A percentile compares a stretch with the other conserved stretches of the same genome.
phyloP scores from a whole-genome alignment of 2,888 invertebrate genomes.

The Corbicula japonica region DNA sequence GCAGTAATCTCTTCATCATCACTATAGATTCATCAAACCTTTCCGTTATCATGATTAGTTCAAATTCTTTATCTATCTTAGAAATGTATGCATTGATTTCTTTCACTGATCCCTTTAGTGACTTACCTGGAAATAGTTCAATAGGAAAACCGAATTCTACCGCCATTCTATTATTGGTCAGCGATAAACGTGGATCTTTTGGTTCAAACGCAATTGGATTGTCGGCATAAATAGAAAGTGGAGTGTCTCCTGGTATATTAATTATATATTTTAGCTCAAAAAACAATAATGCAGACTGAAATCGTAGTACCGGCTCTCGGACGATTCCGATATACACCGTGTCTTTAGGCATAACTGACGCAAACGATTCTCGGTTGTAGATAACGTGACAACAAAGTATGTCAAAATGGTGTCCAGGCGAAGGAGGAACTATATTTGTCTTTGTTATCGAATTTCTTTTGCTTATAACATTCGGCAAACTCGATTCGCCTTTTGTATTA shows the following conservation, averaged over 20 bases:
- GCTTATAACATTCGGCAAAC: constrained; percentile 51
- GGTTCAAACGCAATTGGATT: constrained; percentile 63
- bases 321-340: constrained; percentile 64
- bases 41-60: constrained; percentile 59
- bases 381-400: constrained; percentile 70
- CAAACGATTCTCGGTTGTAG: constrained; percentile 56
- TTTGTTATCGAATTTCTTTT: constrained; percentile 18
- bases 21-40: constrained; percentile 66
- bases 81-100: constrained; percentile 12
- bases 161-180: constrained; percentile 61
- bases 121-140: constrained; percentile 11
- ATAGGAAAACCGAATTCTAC: constrained; percentile 48
- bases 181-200: constrained; percentile 26
- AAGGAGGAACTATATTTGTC: constrained; percentile 49
- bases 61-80: constrained; percentile 47
- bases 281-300: constrained; percentile 59
- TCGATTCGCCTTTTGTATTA: constrained; percentile 13
- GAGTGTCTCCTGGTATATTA: constrained; percentile 30
- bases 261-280: constrained; percentile 44
- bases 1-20: constrained; percentile 48
- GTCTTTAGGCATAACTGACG: constrained; percentile 55
- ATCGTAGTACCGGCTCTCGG: constrained; percentile 65
- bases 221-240: constrained; percentile 50
- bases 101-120: constrained; percentile 20
- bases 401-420: constrained; percentile 53